phyloP scores from a whole-genome alignment of 2,888 invertebrate genomes.

The Nudaria mundana region DNA sequence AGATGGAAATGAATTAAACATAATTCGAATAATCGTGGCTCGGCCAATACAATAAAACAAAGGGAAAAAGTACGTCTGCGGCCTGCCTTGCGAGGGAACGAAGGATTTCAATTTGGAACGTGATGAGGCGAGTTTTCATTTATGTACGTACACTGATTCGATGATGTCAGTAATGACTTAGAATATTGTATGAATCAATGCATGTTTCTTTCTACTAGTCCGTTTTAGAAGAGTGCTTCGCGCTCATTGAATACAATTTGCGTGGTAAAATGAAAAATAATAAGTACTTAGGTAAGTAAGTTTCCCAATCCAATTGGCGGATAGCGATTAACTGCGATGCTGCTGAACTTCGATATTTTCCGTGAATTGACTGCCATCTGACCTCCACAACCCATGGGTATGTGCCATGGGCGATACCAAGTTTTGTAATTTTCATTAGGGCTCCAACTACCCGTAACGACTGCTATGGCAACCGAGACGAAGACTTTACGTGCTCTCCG shows the following conservation, averaged over 20 bases:
- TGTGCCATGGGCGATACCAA: no score
- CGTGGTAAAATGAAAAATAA: no score
- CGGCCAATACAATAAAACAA: conserved; percentile 75
- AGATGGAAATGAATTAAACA: conserved; percentile 79
- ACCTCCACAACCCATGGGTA: no score
- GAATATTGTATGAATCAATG: conserved; percentile 37
- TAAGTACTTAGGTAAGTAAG: no score
- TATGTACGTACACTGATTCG: conserved; percentile 59
- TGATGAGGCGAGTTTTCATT: conserved; percentile 79
- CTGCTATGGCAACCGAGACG: no score
- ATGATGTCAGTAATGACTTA: conserved; percentile 51
- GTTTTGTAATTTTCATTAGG: no score
- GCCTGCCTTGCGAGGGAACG: conserved; percentile 62
- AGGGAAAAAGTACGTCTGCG: conserved; percentile 69
- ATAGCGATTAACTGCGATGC: no score
- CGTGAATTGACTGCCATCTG: no score
- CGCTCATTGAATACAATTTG: conserved; percentile 19
- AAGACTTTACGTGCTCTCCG: no score
- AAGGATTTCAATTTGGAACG: conserved; percentile 81
- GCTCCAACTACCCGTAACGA: no score
- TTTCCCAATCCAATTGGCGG: no score
- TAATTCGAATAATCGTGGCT: conserved; percentile 79
- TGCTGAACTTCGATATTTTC: no score
- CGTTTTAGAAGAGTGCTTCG: conserved; percentile 18
- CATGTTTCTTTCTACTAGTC: conserved; percentile 26